Base-by-base conservation (phyloP, 37 sponge, comb jelly and placozoan genomes). In the Ianthella basta region DNA sequence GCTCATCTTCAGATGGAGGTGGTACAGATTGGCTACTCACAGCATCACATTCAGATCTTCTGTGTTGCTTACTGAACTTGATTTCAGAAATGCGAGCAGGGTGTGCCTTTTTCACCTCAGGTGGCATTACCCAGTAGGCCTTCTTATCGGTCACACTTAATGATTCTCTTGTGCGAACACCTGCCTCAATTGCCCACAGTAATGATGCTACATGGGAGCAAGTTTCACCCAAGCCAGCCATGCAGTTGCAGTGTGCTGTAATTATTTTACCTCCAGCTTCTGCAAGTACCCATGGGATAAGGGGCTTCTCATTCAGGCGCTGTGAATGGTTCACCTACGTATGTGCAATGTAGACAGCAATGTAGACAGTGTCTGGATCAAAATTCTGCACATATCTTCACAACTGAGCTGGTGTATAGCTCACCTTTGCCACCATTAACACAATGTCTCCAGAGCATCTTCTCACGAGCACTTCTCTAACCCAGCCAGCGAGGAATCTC, bases 181-280 rank as follows among this genome's bases (percentile, higher is more conserved):
- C 87, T 59, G 85, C 85, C 69, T 85, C 91, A 5, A 86, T 55
- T 24, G 84, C 82, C 67, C 65, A 94, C 0, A 94, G 81, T 0
- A 94, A 20, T 29, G 89, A 73, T 27, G 89, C 95, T 19, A 91
- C 78, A 85, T 94, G 91, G 29, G 83, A 30, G 75, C 91, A 94
- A 39, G 83, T 54, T 59, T 93, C 91, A 23, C 91, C 93, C 6
- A 89, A 80, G 15, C 91, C 91, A 40, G 91, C 91, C 88, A 91
- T 94, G 68, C 91, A 94, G 64, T 91, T 73, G 63, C 95, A 94
- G 83, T 94, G 95, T 0, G 84, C 87, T 60, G 83, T 15, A 64
- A 82, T 5, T 18, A 94, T 88, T 30, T 35, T 73, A 15, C 91
- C 94, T 59, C 14, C 15, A 6, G 0, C 21, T 44, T 88, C 70